A percentile compares a stretch with the other conserved stretches of the same genome.
These are phyloP conservation scores for Andrena camellia DNA, from an alignment of 2,888 invertebrate genomes.

Conservation along the genomic window DNA sequence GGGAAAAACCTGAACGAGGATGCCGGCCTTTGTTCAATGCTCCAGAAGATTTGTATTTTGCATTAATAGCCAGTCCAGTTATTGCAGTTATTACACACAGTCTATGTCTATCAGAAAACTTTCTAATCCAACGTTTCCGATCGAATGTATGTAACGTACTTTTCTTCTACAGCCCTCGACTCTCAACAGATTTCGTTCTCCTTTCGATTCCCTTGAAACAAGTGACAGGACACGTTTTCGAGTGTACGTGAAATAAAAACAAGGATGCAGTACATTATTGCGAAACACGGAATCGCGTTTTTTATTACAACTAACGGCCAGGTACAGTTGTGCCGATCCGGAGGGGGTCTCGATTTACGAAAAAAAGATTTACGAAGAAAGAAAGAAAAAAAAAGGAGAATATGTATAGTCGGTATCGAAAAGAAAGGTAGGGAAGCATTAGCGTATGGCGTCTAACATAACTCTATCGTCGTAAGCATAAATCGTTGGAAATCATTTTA, in stretches of 20 bases:
- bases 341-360: background rate
- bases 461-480: constrained; percentile 34
- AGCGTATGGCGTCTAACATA: constrained; percentile 41
- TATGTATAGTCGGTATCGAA: constrained; percentile 29
- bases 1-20: constrained; percentile 26
- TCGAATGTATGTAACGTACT: no score
- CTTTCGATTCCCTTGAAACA: background rate
- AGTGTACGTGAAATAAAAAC: background rate
- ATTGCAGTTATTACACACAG: no score
- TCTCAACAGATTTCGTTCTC: no score
- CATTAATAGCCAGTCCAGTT: background rate
- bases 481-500: constrained; percentile 48
- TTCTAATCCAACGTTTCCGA: no score
- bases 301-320: constrained; percentile 19
- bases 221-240: background rate
- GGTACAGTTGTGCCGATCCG: background rate
- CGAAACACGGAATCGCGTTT: constrained; percentile 8
- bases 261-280: constrained; percentile 11
- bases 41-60: constrained; percentile 1
- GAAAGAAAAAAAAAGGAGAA: background rate
- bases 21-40: constrained; percentile 44
- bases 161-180: no score
- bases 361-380: constrained; percentile 17
- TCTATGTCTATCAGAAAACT: no score
- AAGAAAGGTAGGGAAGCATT: constrained; percentile 27